phyloP scores from a whole-genome alignment of 1,140 invertebrate species.

The Bombus waltoni region DNA sequence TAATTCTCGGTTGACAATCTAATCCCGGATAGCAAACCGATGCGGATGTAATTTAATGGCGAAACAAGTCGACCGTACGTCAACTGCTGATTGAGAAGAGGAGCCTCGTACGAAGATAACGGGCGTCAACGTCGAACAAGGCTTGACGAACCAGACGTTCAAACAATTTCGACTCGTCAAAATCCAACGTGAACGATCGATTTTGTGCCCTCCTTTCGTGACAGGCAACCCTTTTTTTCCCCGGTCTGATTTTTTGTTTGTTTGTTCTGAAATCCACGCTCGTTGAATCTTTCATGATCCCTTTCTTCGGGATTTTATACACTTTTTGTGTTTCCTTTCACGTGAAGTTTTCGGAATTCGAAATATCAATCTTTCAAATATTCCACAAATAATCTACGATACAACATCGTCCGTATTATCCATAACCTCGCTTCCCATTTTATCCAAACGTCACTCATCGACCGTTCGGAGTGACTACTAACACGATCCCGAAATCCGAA shows the following conservation, averaged over 20 bases:
- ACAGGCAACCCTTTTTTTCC: not conserved
- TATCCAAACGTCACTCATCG: too few species aligned
- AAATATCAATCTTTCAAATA: too few species aligned
- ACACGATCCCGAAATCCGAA: too few species aligned
- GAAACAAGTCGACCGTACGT: slow-evolving; percentile 67
- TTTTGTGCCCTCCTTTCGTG: not conserved
- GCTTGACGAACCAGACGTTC: slow-evolving; percentile 7
- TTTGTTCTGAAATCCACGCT: not conserved
- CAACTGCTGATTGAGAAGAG: slow-evolving; percentile 65
- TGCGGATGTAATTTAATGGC: slow-evolving; percentile 71
- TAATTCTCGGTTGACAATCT: slow-evolving; percentile 72
- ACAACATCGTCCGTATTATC: too few species aligned
- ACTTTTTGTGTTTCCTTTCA: not conserved
- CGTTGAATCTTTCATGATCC: not conserved
- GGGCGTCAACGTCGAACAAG: not conserved
- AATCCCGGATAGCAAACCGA: slow-evolving; percentile 64
- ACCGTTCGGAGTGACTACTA: too few species aligned
- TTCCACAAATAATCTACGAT: too few species aligned
- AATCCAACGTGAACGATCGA: not conserved
- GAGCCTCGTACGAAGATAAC: slow-evolving; percentile 51
- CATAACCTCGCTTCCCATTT: too few species aligned
- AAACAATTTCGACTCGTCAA: slow-evolving; percentile 12
- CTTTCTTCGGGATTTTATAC: not conserved
- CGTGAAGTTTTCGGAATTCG: too few species aligned
- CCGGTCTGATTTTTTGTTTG: not conserved